Evolutionary conservation across 2,888 invertebrate species (phyloP).

Genomic region (Dascillus cervinus): DNA sequence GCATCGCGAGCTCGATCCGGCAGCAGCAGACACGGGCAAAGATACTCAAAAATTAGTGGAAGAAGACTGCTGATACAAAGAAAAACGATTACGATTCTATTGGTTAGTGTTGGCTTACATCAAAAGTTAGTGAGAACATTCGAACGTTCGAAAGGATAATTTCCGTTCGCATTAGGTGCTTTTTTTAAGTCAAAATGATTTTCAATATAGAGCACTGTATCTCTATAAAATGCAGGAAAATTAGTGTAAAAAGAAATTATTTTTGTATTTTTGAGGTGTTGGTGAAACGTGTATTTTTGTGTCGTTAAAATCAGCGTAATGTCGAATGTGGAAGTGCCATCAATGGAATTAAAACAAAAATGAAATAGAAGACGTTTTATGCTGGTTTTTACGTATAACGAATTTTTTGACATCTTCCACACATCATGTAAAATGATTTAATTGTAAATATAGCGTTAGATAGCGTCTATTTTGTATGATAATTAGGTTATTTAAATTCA

Average conservation of each 20-base stretch:
- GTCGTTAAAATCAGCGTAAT: neutral
- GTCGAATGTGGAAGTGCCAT: neutral
- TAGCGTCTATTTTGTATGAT: slow-evolving; percentile 24
- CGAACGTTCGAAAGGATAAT: too few species aligned
- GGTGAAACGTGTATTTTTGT: slow-evolving; percentile 13
- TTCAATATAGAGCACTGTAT: slow-evolving; percentile 10
- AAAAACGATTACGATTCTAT: slow-evolving; percentile 27
- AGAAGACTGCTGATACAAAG: slow-evolving; percentile 65
- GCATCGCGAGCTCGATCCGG: slow-evolving; percentile 76
- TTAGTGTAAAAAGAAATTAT: slow-evolving; percentile 16
- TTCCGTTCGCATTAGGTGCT: too few species aligned
- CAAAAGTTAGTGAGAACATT: slow-evolving; percentile 27
- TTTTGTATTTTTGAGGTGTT: slow-evolving; percentile 23
- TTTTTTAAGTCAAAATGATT: too few species aligned
- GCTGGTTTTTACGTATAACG: neutral
- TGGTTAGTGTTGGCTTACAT: slow-evolving; percentile 28
- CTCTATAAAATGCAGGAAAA: slow-evolving; percentile 16
- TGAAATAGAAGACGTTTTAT: neutral
- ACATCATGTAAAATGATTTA: slow-evolving; percentile 23
- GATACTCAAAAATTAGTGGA: slow-evolving; percentile 86
- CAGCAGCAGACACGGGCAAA: slow-evolving; percentile 77
- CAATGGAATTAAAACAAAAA: slow-evolving; percentile 1
- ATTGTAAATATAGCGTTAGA: slow-evolving; percentile 34
- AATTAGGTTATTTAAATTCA: slow-evolving; percentile 8
- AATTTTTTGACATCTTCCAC: slow-evolving; percentile 1